phyloP scores from a whole-genome alignment of 2,113 vertebrate species.

The Labeo catla region DNA sequence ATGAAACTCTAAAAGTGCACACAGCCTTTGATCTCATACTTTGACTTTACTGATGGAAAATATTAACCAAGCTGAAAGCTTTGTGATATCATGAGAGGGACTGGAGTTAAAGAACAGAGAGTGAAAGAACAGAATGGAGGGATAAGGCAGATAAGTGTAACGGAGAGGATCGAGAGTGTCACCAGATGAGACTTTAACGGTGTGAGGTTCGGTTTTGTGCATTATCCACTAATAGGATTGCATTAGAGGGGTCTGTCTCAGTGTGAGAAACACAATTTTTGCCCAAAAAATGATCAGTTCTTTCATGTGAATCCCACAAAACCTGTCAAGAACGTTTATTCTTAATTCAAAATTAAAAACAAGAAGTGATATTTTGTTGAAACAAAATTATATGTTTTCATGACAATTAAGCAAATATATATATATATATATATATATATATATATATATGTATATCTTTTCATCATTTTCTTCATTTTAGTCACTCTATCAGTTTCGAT shows the following conservation, averaged over 20 bases:
- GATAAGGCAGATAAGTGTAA: slow-evolving; percentile 22
- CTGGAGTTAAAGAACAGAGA: slow-evolving; percentile 24
- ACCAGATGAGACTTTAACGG: slow-evolving; percentile 34
- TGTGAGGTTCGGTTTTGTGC: slow-evolving; percentile 27
- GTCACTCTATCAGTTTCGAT: slow-evolving; percentile 29
- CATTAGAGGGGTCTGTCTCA: slow-evolving; percentile 4
- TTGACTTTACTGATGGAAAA: slow-evolving; percentile 43
- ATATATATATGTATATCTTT: too few relatives aligned
- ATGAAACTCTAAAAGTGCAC: slow-evolving; percentile 19
- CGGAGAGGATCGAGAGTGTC: slow-evolving; percentile 22
- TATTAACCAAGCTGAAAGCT: slow-evolving; percentile 52
- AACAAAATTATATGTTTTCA: not conserved
- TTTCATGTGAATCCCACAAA: not conserved
- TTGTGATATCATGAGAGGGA: slow-evolving; percentile 35
- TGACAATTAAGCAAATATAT: not conserved
- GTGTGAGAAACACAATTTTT: not conserved
- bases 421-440: too few relatives aligned
- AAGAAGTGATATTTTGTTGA: not conserved
- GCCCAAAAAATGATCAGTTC: not conserved
- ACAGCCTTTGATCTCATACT: slow-evolving; percentile 52
- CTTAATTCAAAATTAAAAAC: not conserved
- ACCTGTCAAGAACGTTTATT: not conserved
- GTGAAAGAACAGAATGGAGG: slow-evolving; percentile 7
- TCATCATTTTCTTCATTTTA: not conserved
- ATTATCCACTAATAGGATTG: slow-evolving; percentile 46